Base-by-base conservation (phyloP, 2,113 vertebrate genomes). In the Empidonax alnorum region DNA sequence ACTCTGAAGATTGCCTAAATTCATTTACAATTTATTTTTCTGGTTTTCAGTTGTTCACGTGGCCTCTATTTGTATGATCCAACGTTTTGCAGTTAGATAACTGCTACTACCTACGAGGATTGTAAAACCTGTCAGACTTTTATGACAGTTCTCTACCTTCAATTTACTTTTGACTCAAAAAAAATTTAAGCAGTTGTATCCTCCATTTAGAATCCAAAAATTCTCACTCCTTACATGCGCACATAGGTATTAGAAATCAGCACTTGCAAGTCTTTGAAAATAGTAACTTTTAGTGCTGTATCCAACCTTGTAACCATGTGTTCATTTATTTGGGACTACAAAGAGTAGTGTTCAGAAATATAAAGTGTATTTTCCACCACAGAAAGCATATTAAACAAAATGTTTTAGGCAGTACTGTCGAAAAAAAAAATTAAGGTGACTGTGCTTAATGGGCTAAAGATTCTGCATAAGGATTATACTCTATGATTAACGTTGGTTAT, bases 1-100 rank as follows among this genome's bases (percentile, higher is more conserved):
- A 71, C 81, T 9, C 8, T 50, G 33, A 71, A 91, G 15, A 47
- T 30, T 46, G 8, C 21, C 33, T 58, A 61, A 41, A 84, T 37
- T 67, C 8, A 42, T 37, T 71, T 22, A 52, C 4, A 22, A 11
- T 18, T 77, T 55, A 16, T n/a, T 83, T 78, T 81, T 28, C 33
- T 71, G 17, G 9, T 21, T 73, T 88, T 63, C 5, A 50, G 27
- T 7, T 52, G 56, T 39, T 71, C 13, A 4, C 0, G 0, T 39
- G 14, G 28, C 37, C n/a, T 78, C 24, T 75, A 56, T 23, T 76
- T 69, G 21, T 2, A 41, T 2, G 17, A 58, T 5, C 20, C 17
- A 27, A 16, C 0, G 7, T 68, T 67, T 82, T 82, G 41, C 25
- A 52, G 25, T 52, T 52, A 52, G 50, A 28, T 52, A 16, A 52